Percentiles rank a stretch among this genome's conserved stretches.
phyloP scores from a whole-genome alignment of 1,140 invertebrate species.

The Diorhabda elongata region DNA sequence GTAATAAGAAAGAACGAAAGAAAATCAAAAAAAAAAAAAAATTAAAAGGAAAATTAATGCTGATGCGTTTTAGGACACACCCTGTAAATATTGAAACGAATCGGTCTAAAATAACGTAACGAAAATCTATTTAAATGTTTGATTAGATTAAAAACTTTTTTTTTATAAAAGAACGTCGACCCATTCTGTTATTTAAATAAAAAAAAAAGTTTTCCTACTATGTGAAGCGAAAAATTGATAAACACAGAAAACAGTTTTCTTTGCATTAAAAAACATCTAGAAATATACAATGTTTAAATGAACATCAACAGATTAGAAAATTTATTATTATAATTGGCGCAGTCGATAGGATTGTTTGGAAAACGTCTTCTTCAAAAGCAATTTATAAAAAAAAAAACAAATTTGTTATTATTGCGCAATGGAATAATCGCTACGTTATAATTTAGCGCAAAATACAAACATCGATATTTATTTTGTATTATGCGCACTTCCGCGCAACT shows the following conservation, averaged over 20 bases:
- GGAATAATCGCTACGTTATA: no score
- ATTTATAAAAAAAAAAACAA: no score
- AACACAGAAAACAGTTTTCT: background rate
- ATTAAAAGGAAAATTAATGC: no score
- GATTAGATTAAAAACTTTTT: background rate
- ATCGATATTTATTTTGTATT: no score
- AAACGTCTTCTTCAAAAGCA: background rate
- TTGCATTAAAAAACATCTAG: background rate
- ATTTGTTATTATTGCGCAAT: no score
- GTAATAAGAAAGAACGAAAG: conserved; percentile 32
- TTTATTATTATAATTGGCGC: background rate
- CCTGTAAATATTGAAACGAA: no score
- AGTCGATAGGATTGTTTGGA: background rate
- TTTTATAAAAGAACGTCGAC: conserved; percentile 3
- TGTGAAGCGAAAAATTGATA: background rate
- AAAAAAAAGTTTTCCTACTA: conserved; percentile 1
- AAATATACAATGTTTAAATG: background rate
- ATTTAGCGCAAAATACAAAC: no score
- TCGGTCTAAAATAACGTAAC: no score
- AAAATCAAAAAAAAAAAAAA: conserved; percentile 23
- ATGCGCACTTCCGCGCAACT: no score
- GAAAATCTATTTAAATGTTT: no score
- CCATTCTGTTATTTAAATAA: background rate
- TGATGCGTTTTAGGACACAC: no score
- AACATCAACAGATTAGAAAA: conserved; percentile 1